Evolutionary conservation across 2,888 invertebrate species (phyloP).

Genomic region (Drosophila macrospina): DNA sequence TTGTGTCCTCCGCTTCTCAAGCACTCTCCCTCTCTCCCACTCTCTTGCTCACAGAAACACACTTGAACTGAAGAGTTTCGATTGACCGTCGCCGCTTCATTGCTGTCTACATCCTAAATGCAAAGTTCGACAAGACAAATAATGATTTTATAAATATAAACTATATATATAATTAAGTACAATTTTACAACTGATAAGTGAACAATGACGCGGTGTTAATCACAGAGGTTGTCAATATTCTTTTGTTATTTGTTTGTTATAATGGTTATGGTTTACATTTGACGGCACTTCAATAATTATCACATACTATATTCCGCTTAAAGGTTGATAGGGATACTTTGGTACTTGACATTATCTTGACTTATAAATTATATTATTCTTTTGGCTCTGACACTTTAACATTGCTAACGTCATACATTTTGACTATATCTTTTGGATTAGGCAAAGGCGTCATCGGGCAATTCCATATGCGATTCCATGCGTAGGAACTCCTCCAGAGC

Average conservation of each 20-base stretch:
- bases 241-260: slow-evolving; percentile 3
- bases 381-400: neutral
- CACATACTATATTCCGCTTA: slow-evolving; percentile 1
- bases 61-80: too few species aligned
- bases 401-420: neutral
- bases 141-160: slow-evolving; percentile 12
- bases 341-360: slow-evolving; percentile 22
- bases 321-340: slow-evolving; percentile 17
- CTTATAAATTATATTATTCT: neutral
- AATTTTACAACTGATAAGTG: slow-evolving; percentile 29
- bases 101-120: slow-evolving; percentile 26
- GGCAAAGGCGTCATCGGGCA: slow-evolving; percentile 75
- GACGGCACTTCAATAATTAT: slow-evolving; percentile 21
- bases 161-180: slow-evolving; percentile 8
- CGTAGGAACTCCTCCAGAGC: slow-evolving; percentile 70
- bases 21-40: too few species aligned
- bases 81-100: too few species aligned
- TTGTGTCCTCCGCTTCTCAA: too few species aligned
- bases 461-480: slow-evolving; percentile 58
- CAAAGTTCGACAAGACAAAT: neutral
- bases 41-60: too few species aligned
- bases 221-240: slow-evolving; percentile 24
- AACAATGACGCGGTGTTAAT: slow-evolving; percentile 31
- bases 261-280: neutral
- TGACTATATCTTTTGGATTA: slow-evolving; percentile 30